A percentile compares a stretch with the other conserved stretches of the same genome.
phyloP scores from a whole-genome alignment of 1,140 invertebrate genomes.

The Aricia agestis region DNA sequence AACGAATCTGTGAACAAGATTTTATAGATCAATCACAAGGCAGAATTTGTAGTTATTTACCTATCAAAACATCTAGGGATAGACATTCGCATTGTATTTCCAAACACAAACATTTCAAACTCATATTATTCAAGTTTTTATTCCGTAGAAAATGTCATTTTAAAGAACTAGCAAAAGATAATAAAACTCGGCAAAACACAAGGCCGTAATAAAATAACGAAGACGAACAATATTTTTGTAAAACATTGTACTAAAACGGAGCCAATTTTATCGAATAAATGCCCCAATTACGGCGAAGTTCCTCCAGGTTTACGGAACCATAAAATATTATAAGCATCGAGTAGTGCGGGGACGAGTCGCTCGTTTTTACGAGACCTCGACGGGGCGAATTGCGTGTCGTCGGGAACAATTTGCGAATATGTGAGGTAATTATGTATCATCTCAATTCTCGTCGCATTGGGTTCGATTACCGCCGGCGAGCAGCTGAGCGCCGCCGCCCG shows the following conservation, averaged over 20 bases:
- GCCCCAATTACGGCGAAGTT: constrained; percentile 51
- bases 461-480: constrained; percentile 38
- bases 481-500: constrained; percentile 47
- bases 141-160: too few relatives aligned
- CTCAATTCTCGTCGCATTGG: constrained; percentile 15
- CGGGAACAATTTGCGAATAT: constrained; percentile 9
- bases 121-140: too few relatives aligned
- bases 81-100: too few relatives aligned
- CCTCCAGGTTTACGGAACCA: constrained; percentile 54
- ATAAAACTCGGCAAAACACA: neutral
- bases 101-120: too few relatives aligned
- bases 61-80: too few relatives aligned
- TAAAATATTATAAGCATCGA: constrained; percentile 69
- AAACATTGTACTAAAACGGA: constrained; percentile 20
- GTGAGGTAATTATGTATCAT: constrained; percentile 12
- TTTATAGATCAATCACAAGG: constrained; percentile 37
- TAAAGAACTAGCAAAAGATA: constrained; percentile 13
- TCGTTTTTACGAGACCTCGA: constrained; percentile 56
- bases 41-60: neutral
- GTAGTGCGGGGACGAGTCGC: constrained; percentile 55
- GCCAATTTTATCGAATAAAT: constrained; percentile 36
- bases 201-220: neutral
- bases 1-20: constrained; percentile 61
- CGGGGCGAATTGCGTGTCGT: constrained; percentile 28
- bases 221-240: constrained; percentile 5